Evolutionary conservation across 1,140 invertebrate species (phyloP), one percentile per base, ranked within the genome.

Genomic region (Pogonus chalceus): DNA sequence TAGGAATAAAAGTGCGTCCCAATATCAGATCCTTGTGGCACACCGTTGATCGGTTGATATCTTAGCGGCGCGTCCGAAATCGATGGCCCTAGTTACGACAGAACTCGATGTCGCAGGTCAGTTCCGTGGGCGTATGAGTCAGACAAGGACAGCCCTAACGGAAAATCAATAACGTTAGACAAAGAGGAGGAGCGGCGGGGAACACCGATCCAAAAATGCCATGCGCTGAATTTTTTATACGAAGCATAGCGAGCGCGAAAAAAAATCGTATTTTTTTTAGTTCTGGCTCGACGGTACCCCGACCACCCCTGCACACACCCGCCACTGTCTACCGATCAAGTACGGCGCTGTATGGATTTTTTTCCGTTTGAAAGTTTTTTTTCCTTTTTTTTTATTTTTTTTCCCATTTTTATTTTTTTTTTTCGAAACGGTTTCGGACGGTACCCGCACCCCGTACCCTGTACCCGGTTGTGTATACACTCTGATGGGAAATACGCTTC

Each of bases 121-220:
- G 37, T 43, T 4, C 37, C 37, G 37, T 43, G 37, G 37, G 37
- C 37, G 37, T 43, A 43, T 43, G 37, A 4, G 37, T 43, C 37
- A 43, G 37, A 43, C 37, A 43, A 43, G 37, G 37, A 43, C 18
- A 18, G 3, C 9, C 37, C 9, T 43, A 43, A 43, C 37, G 37
- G 37, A 43, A 43, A 43, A 43, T 43, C 37, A 43, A 43, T 43
- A 43, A 43, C 18, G 37, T 43, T 43, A 43, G 37, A 43, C 37
- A 43, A 43, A 43, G 37, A 43, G 37, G 37, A 10, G 37, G 3
- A 43, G 37, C 4, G 18, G 18, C 26, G 4, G 37, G 9, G 3
- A 18, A 43, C 18, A 4, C 9, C 18, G 37, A 43, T 43, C 37
- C 37, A 43, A 43, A 43, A 43, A 43, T 43, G 37, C 37, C 37